These are phyloP conservation scores for Scaptodrosophila latifasciaeformis DNA, from an alignment of 2,888 invertebrate species.

Conservation along the genomic window DNA sequence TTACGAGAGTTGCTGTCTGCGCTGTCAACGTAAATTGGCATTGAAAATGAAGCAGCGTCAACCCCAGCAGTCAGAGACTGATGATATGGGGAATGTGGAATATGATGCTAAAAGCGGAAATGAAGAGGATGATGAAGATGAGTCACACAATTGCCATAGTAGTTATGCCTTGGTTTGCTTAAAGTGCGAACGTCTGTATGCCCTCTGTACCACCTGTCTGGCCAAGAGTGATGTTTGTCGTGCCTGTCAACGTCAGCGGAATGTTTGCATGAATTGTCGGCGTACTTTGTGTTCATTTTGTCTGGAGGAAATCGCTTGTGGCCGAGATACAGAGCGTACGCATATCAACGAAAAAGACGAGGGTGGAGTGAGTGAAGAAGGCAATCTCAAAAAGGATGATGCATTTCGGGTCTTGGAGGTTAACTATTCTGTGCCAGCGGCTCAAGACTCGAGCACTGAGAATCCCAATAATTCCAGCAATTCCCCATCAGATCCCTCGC, in stretches of 20 bases:
- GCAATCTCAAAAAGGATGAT: slow-evolving; percentile 14
- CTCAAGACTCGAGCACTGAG: slow-evolving; percentile 13
- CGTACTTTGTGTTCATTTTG: slow-evolving; percentile 70
- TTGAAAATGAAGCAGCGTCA: slow-evolving; percentile 46
- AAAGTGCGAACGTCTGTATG: slow-evolving; percentile 69
- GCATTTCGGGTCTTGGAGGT: slow-evolving; percentile 52
- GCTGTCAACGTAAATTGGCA: slow-evolving; percentile 65
- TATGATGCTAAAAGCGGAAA: neutral
- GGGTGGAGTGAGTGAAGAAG: no score
- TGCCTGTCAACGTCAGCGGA: slow-evolving; percentile 68
- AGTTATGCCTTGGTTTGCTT: slow-evolving; percentile 66
- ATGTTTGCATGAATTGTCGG: slow-evolving; percentile 70
- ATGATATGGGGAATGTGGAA: slow-evolving; percentile 2
- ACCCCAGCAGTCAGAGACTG: slow-evolving; percentile 9
- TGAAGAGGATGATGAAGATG: slow-evolving; percentile 18
- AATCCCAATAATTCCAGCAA: slow-evolving; percentile 22
- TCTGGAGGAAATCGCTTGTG: slow-evolving; percentile 66
- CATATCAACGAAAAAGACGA: slow-evolving; percentile 55
- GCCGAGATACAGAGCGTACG: slow-evolving; percentile 51
- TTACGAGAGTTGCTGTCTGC: slow-evolving; percentile 69
- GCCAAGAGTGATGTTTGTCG: slow-evolving; percentile 62
- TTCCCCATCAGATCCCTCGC: slow-evolving; percentile 20
- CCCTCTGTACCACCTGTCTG: slow-evolving; percentile 63
- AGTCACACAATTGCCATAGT: slow-evolving; percentile 35
- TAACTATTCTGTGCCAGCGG: slow-evolving; percentile 31